Base-by-base conservation (phyloP, 1,140 invertebrate genomes). In the Manduca sexta region DNA sequence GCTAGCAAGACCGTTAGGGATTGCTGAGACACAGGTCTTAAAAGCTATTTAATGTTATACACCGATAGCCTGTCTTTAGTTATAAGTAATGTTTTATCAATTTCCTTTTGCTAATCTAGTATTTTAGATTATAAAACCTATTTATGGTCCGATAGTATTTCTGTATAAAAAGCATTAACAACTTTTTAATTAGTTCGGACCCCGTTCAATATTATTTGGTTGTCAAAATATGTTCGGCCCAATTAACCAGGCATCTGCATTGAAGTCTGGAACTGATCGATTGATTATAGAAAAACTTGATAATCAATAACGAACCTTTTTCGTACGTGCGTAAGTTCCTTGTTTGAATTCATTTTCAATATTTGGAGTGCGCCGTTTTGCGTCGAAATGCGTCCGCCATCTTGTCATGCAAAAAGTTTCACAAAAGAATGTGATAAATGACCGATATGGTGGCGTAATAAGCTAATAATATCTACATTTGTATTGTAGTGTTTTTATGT, bases 401-500 rank as follows among this genome's bases (percentile, higher is more conserved):
- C 50, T 44, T 45, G 30, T 40, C 17, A n/a, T 29, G 21, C 29
- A 43, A 43, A 30, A 43, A 43, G 5, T 43, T 12, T 43, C 1
- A 43, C 21, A 43, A 30, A 13, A 39, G 10, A 43, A 43, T 43
- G 21, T 11, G 16, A 14, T 13, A 15, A 43, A 14, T 43, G 8
- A 18, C 38, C 18, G 18, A 40, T 8, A 18, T n/a, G 17, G 18
- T 8, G n/a, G n/a, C 15, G 17, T 43, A 18, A 49, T 31, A 33
- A 45, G 44, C 31, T 57, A 61, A 69, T 62, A 48, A 66, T 69
- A 69, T 64, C 60, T 60, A 59, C 35, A 64, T 58, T 52, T 54
- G 48, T 62, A 60, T 59, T 44, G 50, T 51, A 43, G 21, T 55
- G 37, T 59, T 56, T 56, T 50, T 44, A 49, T 39, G 47, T 47